Conservation (phyloP, 1,140 invertebrate genomes). For the Scaptomyza graminum region DNA sequence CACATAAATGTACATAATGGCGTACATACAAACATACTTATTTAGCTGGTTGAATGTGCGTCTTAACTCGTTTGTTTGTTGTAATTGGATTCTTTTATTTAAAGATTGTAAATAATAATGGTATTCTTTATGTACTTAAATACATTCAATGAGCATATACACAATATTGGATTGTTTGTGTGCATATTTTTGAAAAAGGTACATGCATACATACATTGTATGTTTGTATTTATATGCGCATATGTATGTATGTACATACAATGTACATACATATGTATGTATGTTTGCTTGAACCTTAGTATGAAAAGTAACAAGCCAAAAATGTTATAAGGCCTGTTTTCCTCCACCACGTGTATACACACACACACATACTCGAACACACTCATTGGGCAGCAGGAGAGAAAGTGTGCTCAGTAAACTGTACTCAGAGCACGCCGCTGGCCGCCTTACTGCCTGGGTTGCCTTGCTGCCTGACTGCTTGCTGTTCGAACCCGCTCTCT, state of each 20-base stretch:
- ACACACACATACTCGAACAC: slow-evolving; percentile 40
- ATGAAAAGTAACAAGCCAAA: slow-evolving; percentile 69
- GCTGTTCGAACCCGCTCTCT: slow-evolving; percentile 22
- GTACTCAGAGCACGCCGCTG: slow-evolving; percentile 60
- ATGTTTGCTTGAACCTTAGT: slow-evolving; percentile 39
- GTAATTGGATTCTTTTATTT: not conserved
- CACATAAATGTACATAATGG: slow-evolving; percentile 16
- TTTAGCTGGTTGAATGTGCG: slow-evolving; percentile 2
- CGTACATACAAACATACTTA: slow-evolving; percentile 34
- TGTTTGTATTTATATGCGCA: slow-evolving; percentile 12
- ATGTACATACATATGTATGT: slow-evolving; percentile 32
- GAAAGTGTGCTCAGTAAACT: slow-evolving; percentile 65
- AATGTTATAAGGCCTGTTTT: slow-evolving; percentile 70
- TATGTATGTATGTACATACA: slow-evolving; percentile 32
- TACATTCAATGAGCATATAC: not conserved
- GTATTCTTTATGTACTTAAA: not conserved
- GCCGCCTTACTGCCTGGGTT: slow-evolving; percentile 28
- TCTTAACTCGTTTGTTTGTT: slow-evolving; percentile 11
- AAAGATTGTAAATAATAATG: slow-evolving; percentile 5
- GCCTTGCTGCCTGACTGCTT: slow-evolving; percentile 14
- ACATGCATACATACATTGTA: slow-evolving; percentile 22
- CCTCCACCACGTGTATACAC: slow-evolving; percentile 76
- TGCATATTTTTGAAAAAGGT: slow-evolving; percentile 15
- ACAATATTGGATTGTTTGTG: slow-evolving; percentile 1
- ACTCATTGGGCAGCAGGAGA: slow-evolving; percentile 43